Evolutionary conservation across 2,113 vertebrate genomes (phyloP).

Genomic region (Brienomyrus longianalis): DNA sequence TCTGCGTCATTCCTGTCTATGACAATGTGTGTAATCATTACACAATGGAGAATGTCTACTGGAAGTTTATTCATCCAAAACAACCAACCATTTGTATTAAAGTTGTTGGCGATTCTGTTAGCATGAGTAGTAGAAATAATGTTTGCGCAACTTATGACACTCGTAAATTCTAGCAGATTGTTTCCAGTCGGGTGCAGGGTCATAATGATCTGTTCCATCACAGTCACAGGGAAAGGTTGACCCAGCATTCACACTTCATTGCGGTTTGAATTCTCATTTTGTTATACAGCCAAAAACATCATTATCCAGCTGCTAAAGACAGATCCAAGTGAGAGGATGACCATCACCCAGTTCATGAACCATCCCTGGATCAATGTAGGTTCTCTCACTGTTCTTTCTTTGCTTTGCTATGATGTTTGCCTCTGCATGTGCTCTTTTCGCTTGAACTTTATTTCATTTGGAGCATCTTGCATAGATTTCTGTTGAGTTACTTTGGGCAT

Average conservation of each 20-base stretch:
- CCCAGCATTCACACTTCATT: background rate
- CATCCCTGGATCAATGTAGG: conserved; percentile 95
- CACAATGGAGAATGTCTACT: background rate
- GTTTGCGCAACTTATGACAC: background rate
- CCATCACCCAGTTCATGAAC: conserved; percentile 90
- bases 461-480: background rate
- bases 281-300: conserved; percentile 76
- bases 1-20: background rate
- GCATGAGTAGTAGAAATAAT: background rate
- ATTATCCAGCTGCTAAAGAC: conserved; percentile 91
- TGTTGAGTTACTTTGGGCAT: background rate
- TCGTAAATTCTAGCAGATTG: background rate
- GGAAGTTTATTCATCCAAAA: background rate
- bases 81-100: background rate
- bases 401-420: background rate
- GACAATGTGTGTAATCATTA: background rate
- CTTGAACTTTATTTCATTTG: background rate
- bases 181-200: background rate
- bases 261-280: background rate
- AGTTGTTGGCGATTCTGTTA: background rate
- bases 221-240: background rate
- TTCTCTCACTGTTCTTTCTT: background rate
- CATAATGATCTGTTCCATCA: background rate
- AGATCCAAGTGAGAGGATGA: conserved; percentile 91
- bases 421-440: background rate